A percentile compares a stretch with the other conserved stretches of the same genome.
These are phyloP conservation scores for Ranitomeya variabilis DNA, from an alignment of 2,113 vertebrate species.

Conservation along the genomic window DNA sequence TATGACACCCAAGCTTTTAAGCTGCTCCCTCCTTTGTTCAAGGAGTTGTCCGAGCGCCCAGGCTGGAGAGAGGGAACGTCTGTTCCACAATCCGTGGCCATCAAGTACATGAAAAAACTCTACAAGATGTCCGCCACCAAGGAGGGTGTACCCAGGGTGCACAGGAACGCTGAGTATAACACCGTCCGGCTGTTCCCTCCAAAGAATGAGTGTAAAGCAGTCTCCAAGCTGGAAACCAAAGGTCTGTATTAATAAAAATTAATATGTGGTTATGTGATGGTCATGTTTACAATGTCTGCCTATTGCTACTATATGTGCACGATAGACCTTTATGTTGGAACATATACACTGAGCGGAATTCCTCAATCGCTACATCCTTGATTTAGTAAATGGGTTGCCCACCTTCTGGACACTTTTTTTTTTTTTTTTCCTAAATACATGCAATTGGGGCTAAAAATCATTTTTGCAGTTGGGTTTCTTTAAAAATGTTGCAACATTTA, in stretches of 20 bases:
- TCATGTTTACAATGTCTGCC: no score
- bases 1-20: slow-evolving; percentile 44
- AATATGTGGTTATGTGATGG: no score
- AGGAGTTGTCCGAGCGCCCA: slow-evolving; percentile 75
- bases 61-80: slow-evolving; percentile 61
- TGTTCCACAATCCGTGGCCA: slow-evolving; percentile 79
- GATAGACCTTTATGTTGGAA: no score
- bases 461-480: no score
- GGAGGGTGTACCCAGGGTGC: slow-evolving; percentile 77
- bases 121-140: slow-evolving; percentile 81
- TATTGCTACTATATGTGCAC: no score
- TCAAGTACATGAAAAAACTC: slow-evolving; percentile 87
- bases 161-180: slow-evolving; percentile 77
- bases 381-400: no score
- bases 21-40: slow-evolving; percentile 77
- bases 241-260: slow-evolving; percentile 24
- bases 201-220: slow-evolving; percentile 70
- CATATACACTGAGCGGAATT: no score
- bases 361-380: no score
- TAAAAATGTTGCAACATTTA: no score
- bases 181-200: slow-evolving; percentile 88
- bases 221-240: slow-evolving; percentile 58
- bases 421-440: no score
- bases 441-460: no score
- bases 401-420: no score